These are phyloP conservation scores for Megalops cyprinoides DNA, from an alignment of 2,797 vertebrate species.

Conservation along the genomic window DNA sequence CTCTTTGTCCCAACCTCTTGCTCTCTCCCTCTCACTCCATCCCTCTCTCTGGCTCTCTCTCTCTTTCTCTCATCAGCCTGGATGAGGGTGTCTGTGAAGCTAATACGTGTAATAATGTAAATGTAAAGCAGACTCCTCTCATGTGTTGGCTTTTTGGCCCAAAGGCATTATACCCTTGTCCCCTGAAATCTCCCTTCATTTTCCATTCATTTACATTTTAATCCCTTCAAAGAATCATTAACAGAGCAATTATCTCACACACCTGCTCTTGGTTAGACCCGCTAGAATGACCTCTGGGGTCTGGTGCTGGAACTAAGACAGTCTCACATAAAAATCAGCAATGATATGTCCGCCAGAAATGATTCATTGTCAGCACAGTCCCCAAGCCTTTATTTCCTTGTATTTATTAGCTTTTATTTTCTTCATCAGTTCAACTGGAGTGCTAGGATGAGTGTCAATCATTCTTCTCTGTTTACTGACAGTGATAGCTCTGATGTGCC, in stretches of 20 bases:
- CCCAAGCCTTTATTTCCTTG: not conserved
- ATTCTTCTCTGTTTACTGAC: not conserved
- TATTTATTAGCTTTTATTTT: not conserved
- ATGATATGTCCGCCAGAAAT: not conserved
- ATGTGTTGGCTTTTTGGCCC: not conserved
- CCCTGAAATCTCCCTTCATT: not conserved
- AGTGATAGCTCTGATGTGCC: not conserved
- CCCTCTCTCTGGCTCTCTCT: not conserved
- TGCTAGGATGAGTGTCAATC: not conserved
- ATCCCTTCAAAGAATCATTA: constrained; percentile 2
- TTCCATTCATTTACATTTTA: not conserved
- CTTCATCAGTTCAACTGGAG: not conserved
- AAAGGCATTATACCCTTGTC: not conserved
- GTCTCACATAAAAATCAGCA: not conserved
- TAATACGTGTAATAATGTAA: not conserved
- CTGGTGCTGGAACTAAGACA: not conserved
- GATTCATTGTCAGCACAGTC: not conserved
- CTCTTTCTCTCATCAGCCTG: not conserved
- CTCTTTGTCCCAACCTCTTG: not conserved
- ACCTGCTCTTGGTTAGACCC: not conserved
- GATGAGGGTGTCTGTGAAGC: not conserved
- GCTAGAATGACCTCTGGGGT: not conserved
- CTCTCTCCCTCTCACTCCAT: not conserved
- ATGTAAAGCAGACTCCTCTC: not conserved
- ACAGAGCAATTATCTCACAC: not conserved